A percentile compares a stretch with the other conserved stretches of the same genome.
Conservation (phyloP, 2,113 vertebrate species). For the Poeciliopsis turrubarensis region DNA sequence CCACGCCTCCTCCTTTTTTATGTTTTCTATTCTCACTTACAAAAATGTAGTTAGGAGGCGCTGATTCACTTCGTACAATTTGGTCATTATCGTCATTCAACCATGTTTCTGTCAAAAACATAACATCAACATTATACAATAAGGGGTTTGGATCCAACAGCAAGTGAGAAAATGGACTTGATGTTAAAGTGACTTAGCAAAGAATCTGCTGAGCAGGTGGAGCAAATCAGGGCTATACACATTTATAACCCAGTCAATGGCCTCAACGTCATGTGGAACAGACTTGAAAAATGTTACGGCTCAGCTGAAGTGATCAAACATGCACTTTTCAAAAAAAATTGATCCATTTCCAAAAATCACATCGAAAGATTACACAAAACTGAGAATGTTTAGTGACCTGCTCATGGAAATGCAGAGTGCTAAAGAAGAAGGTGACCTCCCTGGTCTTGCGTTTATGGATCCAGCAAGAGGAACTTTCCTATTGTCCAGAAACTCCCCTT, state of each 20-base stretch:
- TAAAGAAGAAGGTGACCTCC: background rate
- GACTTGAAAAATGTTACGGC: background rate
- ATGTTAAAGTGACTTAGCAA: conserved; percentile 1
- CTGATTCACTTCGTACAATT: no score
- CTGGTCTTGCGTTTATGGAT: background rate
- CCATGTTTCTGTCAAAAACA: no score
- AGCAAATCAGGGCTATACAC: background rate
- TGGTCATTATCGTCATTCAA: no score
- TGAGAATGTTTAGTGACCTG: background rate
- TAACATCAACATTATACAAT: no score
- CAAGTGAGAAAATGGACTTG: conserved; percentile 1
- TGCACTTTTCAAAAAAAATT: background rate
- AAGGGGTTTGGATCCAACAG: background rate
- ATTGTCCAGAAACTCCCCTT: background rate
- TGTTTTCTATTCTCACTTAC: no score
- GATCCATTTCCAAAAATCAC: background rate
- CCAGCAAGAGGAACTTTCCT: background rate
- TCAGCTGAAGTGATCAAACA: background rate
- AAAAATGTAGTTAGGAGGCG: no score
- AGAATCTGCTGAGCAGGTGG: background rate
- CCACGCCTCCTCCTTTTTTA: no score
- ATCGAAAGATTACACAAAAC: background rate
- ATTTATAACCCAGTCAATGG: background rate
- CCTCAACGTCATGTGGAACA: background rate
- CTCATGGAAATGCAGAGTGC: background rate